These are phyloP conservation scores for Aporophyla lueneburgensis DNA, from an alignment of 2,888 invertebrate species.

Conservation along the genomic window DNA sequence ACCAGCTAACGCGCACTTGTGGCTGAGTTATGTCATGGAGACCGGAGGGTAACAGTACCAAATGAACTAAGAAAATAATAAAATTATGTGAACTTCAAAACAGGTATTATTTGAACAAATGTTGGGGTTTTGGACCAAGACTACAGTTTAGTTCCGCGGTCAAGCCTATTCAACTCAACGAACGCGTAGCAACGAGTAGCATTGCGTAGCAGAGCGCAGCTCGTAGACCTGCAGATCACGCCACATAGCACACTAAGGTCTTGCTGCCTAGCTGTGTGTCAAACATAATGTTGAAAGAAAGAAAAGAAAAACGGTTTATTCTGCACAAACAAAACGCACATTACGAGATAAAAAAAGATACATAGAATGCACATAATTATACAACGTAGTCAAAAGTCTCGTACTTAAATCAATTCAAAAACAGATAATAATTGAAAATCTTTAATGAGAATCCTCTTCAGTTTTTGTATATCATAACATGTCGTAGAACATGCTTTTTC, in stretches of 20 bases:
- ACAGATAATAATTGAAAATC: no score
- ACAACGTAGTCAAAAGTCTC: no score
- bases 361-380: no score
- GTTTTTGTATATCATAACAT: no score
- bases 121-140: not conserved
- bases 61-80: not conserved
- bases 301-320: no score
- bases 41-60: not conserved
- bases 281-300: not conserved
- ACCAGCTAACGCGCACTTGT: conserved; percentile 12
- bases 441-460: no score
- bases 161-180: not conserved
- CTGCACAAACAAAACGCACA: no score
- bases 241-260: not conserved
- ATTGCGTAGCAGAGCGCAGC: not conserved
- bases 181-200: not conserved
- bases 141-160: not conserved
- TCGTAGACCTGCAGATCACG: no score
- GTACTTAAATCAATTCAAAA: no score
- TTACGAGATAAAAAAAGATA: no score
- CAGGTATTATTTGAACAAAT: not conserved
- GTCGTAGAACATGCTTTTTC: not conserved
- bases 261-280: not conserved
- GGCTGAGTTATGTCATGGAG: not conserved
- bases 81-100: conserved; percentile 1